These are phyloP conservation scores for Lissonota sp. DNA, from an alignment of 2,888 invertebrate species.

Conservation along the genomic window DNA sequence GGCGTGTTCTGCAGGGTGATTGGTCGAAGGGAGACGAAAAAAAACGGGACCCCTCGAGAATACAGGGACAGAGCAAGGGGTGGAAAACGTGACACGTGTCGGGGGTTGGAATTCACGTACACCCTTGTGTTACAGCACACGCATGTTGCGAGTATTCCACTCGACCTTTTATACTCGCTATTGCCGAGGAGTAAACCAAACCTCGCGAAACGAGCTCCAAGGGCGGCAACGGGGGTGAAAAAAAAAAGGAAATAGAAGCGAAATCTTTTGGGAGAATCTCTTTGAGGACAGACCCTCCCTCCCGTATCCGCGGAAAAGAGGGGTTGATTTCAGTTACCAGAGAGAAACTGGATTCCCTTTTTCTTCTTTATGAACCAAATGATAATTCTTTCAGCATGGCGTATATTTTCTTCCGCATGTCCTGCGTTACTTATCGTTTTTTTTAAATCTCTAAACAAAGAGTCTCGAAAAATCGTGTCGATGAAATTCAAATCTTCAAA, in stretches of 20 bases:
- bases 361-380: constrained; percentile 25
- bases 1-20: constrained; percentile 77
- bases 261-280: constrained; percentile 57
- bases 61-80: constrained; percentile 55
- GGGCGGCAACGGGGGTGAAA: constrained; percentile 57
- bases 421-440: background rate
- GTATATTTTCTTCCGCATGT: constrained; percentile 5
- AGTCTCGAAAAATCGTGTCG: background rate
- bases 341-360: constrained; percentile 36
- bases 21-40: constrained; percentile 71
- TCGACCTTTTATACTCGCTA: constrained; percentile 53
- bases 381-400: constrained; percentile 41
- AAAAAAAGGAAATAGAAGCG: constrained; percentile 42
- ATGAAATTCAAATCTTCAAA: background rate
- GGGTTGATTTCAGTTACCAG: constrained; percentile 47
- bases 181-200: constrained; percentile 28
- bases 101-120: constrained; percentile 56
- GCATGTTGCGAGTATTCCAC: constrained; percentile 13
- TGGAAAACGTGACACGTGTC: constrained; percentile 57
- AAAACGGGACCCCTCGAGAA: constrained; percentile 55
- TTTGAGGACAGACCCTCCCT: constrained; percentile 34
- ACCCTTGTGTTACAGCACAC: constrained; percentile 1
- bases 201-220: constrained; percentile 35
- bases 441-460: background rate
- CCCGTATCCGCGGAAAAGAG: constrained; percentile 15